phyloP scores from a whole-genome alignment of 1,140 invertebrate species.

The Goniozus legneri region DNA sequence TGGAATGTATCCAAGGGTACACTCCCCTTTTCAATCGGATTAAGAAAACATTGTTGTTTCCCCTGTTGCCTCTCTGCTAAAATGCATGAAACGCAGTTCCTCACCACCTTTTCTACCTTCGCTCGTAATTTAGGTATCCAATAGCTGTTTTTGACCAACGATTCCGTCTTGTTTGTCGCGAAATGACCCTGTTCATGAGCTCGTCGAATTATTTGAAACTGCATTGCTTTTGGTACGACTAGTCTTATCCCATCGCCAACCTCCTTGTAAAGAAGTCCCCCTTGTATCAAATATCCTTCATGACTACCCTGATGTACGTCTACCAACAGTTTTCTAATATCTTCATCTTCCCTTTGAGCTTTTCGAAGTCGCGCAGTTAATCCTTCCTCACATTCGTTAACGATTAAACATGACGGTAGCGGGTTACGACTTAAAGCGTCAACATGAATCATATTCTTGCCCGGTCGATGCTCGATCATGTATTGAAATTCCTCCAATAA shows the following conservation, averaged over 20 bases:
- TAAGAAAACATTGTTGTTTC: too few relatives aligned
- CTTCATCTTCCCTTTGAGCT: constrained; percentile 1
- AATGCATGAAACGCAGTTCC: not conserved
- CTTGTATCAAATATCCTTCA: not conserved
- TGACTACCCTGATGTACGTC: not conserved
- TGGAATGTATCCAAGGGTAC: too few relatives aligned
- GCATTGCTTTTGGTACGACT: constrained; percentile 1
- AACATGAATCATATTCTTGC: not conserved
- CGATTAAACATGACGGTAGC: not conserved
- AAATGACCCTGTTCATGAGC: constrained; percentile 5
- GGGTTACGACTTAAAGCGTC: constrained; percentile 6
- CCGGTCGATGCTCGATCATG: constrained; percentile 22
- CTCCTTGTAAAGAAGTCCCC: constrained; percentile 24
- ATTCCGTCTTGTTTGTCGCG: constrained; percentile 31
- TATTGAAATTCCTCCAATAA: constrained; percentile 27
- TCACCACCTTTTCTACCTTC: too few relatives aligned
- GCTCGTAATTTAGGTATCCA: too few relatives aligned
- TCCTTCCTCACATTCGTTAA: not conserved
- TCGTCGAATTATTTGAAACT: not conserved
- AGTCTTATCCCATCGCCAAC: constrained; percentile 12
- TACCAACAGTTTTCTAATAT: not conserved
- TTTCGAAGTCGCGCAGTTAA: not conserved
- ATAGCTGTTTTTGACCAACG: constrained; percentile 27
- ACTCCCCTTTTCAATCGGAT: too few relatives aligned
- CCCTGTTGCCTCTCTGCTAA: not conserved